Evolutionary conservation across 2,797 vertebrate species (phyloP).

Genomic region (Borostomias antarcticus): DNA sequence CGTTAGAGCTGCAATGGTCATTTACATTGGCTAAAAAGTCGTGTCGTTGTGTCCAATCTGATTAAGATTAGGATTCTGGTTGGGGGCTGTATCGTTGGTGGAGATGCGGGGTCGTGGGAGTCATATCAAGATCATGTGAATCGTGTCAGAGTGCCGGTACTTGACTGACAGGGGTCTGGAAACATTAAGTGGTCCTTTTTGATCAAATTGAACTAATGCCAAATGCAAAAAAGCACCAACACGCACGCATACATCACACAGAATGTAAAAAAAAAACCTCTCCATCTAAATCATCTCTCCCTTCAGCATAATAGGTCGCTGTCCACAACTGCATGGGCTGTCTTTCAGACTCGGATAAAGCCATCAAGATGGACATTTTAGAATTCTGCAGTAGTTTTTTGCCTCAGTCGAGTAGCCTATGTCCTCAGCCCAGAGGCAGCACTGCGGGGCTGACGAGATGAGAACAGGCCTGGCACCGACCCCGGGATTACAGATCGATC

Average conservation of each 20-base stretch:
- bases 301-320: not conserved
- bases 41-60: conserved; percentile 2
- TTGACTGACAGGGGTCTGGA: not conserved
- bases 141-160: not conserved
- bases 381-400: not conserved
- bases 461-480: not conserved
- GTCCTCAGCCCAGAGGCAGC: not conserved
- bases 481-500: not conserved
- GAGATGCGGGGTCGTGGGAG: not conserved
- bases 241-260: not conserved
- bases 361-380: not conserved
- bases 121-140: not conserved
- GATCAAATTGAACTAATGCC: not conserved
- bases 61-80: not conserved
- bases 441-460: not conserved
- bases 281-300: not conserved
- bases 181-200: not conserved
- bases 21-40: not conserved
- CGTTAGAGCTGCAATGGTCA: not conserved
- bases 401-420: not conserved
- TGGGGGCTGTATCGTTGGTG: not conserved
- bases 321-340: not conserved
- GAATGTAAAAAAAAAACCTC: not conserved
- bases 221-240: conserved; percentile 5
- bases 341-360: conserved; percentile 4